Conservation (phyloP, 2,888 invertebrate genomes). For the Drosophila cognata region DNA sequence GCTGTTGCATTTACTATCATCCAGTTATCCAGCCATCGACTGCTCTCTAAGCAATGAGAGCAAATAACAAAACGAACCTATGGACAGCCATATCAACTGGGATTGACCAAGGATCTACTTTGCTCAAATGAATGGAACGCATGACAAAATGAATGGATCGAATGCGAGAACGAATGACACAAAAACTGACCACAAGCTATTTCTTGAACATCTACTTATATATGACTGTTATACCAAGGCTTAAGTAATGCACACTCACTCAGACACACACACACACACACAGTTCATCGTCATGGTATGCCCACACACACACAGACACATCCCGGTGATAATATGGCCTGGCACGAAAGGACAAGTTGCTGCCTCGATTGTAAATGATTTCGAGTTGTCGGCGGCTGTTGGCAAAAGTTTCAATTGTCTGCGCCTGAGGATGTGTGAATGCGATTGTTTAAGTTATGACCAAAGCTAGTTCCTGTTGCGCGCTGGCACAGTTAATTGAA, state of each 20-base stretch:
- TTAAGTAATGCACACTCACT: conserved; percentile 9
- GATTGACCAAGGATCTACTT: conserved; percentile 65
- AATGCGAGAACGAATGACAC: conserved; percentile 15
- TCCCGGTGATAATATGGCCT: conserved; percentile 55
- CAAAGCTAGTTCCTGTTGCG: conserved; percentile 57
- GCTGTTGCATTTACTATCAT: conserved; percentile 68
- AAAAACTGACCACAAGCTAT: conserved; percentile 42
- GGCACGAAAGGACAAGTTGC: conserved; percentile 31
- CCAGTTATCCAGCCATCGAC: conserved; percentile 17
- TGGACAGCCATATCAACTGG: conserved; percentile 29
- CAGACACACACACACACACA: background rate
- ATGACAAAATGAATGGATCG: conserved; percentile 67
- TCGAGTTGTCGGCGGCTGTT: conserved; percentile 38
- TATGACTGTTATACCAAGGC: conserved; percentile 8
- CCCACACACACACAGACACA: conserved; percentile 20
- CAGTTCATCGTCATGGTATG: conserved; percentile 37
- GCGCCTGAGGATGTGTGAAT: conserved; percentile 75
- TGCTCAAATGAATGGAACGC: conserved; percentile 60
- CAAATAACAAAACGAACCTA: conserved; percentile 27
- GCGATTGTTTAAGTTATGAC: conserved; percentile 66
- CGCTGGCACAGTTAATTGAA: conserved; percentile 71
- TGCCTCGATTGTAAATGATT: conserved; percentile 56
- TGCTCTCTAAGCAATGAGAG: conserved; percentile 46
- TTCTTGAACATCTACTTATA: conserved; percentile 27
- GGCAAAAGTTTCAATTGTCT: conserved; percentile 77